phyloP scores from a whole-genome alignment of 2,113 vertebrate species.

The Uria lomvia region DNA sequence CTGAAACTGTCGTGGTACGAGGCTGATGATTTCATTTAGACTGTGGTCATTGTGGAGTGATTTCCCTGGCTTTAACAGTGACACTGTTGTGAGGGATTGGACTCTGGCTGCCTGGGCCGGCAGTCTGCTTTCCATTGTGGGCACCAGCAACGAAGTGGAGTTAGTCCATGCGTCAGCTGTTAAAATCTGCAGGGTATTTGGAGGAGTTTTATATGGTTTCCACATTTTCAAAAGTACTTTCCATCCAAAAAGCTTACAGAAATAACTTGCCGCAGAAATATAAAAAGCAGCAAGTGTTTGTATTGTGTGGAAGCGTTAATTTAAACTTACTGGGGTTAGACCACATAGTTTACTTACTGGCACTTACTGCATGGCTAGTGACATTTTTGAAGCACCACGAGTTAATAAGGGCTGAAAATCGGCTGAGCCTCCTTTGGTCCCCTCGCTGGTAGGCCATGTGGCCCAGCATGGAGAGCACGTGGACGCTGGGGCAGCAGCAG shows the following conservation, averaged over 20 bases:
- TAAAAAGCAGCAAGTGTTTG: neutral
- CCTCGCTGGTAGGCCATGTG: rapidly evolving
- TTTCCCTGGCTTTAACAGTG: neutral
- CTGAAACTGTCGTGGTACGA: neutral
- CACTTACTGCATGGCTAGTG: neutral
- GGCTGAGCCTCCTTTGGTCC: rapidly evolving
- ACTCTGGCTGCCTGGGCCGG: neutral
- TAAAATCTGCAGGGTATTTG: neutral
- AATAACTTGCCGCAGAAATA: neutral
- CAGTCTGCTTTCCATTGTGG: neutral
- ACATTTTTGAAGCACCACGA: neutral
- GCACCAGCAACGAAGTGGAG: neutral
- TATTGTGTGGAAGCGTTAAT: neutral
- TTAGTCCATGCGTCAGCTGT: neutral
- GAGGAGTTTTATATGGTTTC: neutral
- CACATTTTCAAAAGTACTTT: neutral
- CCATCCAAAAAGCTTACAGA: neutral
- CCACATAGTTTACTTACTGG: neutral
- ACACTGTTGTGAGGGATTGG: neutral
- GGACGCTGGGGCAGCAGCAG: neutral
- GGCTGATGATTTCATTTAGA: neutral
- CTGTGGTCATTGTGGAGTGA: neutral
- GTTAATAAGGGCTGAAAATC: neutral
- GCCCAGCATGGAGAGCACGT: rapidly evolving
- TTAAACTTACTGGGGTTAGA: neutral